A percentile compares a stretch with the other conserved stretches of the same genome.
These are phyloP conservation scores for Stratiomys singularior DNA, from an alignment of 2,888 invertebrate genomes.

Conservation along the genomic window DNA sequence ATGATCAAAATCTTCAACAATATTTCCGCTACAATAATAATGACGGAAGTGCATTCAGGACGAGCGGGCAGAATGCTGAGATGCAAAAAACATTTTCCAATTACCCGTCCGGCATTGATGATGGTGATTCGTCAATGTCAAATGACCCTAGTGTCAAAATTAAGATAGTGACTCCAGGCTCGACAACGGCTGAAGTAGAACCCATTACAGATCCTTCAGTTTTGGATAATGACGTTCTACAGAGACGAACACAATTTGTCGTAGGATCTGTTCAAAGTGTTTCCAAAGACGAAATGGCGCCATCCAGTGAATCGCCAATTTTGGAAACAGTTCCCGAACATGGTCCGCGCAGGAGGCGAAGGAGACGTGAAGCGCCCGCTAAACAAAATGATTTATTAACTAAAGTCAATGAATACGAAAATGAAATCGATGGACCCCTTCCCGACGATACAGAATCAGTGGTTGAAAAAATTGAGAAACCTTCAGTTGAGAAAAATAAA, in stretches of 20 bases:
- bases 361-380: conserved; percentile 35
- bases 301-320: conserved; percentile 63
- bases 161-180: conserved; percentile 30
- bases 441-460: not conserved
- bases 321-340: conserved; percentile 74
- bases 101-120: not conserved
- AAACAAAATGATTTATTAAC: conserved; percentile 56
- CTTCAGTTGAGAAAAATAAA: not conserved
- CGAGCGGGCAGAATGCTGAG: not conserved
- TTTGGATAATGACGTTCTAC: conserved; percentile 49
- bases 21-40: conserved; percentile 41
- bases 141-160: conserved; percentile 37
- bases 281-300: conserved; percentile 57
- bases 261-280: conserved; percentile 69
- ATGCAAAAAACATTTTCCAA: conserved; percentile 6
- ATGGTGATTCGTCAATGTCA: conserved; percentile 23
- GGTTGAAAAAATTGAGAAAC: not conserved
- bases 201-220: conserved; percentile 38
- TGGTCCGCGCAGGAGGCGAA: conserved; percentile 67
- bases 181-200: conserved; percentile 22
- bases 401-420: conserved; percentile 66
- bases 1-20: conserved; percentile 23
- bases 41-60: conserved; percentile 22
- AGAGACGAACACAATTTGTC: conserved; percentile 70
- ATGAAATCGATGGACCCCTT: conserved; percentile 67